These are phyloP conservation scores for Eupsilia transversa DNA, from an alignment of 2,888 invertebrate species.

Conservation along the genomic window DNA sequence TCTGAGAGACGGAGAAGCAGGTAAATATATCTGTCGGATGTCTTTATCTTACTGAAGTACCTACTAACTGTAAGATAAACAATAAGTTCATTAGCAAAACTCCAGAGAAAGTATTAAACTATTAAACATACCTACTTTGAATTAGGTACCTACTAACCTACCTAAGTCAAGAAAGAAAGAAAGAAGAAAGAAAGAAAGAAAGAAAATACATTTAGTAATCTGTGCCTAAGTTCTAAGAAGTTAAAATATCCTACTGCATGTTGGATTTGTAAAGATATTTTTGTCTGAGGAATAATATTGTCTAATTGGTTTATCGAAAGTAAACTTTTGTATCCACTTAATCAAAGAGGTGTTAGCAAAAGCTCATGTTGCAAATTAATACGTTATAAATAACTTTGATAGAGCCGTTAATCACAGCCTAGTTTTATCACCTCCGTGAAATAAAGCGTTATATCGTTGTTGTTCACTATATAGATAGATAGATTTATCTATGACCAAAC, in stretches of 20 bases:
- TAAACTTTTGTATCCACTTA: constrained; percentile 12
- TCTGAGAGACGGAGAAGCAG: background rate
- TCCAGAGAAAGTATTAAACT: background rate
- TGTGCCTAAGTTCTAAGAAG: background rate
- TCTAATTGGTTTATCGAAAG: background rate
- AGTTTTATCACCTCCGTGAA: constrained; percentile 44
- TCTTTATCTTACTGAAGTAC: background rate
- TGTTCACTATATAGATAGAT: constrained; percentile 36
- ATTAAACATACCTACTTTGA: background rate
- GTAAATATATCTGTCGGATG: background rate
- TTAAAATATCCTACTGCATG: too few relatives aligned
- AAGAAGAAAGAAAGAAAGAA: too few relatives aligned
- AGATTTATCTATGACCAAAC: constrained; percentile 46
- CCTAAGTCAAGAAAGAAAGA: too few relatives aligned
- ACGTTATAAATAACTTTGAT: constrained; percentile 32
- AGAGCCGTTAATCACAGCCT: constrained; percentile 44
- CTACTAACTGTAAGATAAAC: background rate
- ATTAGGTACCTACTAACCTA: background rate
- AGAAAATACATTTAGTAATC: too few relatives aligned
- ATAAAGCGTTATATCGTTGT: constrained; percentile 32
- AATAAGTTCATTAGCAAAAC: background rate
- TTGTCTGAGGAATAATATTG: background rate
- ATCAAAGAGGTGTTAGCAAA: constrained; percentile 22
- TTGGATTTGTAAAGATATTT: background rate
- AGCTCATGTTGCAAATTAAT: constrained; percentile 39